Base-by-base conservation (phyloP, 2,113 vertebrate genomes). In the Picathartes gymnocephalus region DNA sequence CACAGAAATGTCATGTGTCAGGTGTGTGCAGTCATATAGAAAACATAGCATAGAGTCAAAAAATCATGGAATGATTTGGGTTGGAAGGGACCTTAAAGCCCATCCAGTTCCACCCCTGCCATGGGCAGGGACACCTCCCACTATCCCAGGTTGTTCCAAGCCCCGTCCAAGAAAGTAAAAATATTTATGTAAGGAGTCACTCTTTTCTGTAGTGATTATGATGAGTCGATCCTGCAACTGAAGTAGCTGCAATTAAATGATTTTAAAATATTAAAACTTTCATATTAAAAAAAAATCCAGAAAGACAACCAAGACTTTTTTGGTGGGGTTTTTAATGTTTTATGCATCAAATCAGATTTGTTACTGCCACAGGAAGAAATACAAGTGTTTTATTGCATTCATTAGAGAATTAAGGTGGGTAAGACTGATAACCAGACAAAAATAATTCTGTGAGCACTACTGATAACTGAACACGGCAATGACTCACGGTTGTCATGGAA, bases 391-490 rank as follows among this genome's bases (percentile, higher is more conserved):
- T 94, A 93, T 89, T 94, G 71, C 51, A 77, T 80, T 93, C 47
- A 72, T 89, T 94, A 73, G 9, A 58, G 54, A 60, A 74, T 88
- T 85, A 89, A 90, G 81, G 61, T 85, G 58, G 54, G 10, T 77
- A 78, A 93, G 82, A 92, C 60, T 91, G 69, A 94, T 90, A 93
- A 80, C 25, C 31, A 92, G 76, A 23, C 44, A 60, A 81, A 94
- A 95, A 82, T 87, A 68, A 70, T 94, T 92, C 37, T 74, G 57
- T 44, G n/a, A 85, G 40, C 44, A 64, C 80, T 78, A 30, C 28
- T 48, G 50, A 61, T 65, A 88, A 84, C 61, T 86, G 69, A 88
- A 30, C 71, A 53, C 33, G 54, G 39, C 76, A 86, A 88, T 57
- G 90, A 40, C 65, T 95, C 76, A 72, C 50, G 30, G 35, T 8